phyloP scores from a whole-genome alignment of 2,113 vertebrate species.

The Patagioenas fasciata region DNA sequence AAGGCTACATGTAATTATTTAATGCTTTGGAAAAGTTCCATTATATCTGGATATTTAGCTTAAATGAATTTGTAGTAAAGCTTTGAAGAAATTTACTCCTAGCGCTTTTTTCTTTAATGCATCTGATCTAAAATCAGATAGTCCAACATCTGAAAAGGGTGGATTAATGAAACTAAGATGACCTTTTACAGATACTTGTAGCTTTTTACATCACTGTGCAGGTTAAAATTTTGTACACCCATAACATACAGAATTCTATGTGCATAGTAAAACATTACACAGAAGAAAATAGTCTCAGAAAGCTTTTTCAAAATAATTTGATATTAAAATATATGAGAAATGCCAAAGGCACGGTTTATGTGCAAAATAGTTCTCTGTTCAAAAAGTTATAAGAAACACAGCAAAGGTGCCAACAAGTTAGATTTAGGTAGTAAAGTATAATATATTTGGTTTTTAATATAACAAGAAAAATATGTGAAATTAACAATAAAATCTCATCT shows the following conservation, averaged over 20 bases:
- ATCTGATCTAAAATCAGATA: neutral
- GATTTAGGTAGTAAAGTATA: neutral
- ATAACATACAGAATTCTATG: neutral
- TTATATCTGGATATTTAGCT: neutral
- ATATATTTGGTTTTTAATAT: neutral
- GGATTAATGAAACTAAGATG: neutral
- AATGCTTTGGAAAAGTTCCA: neutral
- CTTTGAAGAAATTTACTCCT: neutral
- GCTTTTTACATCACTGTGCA: neutral
- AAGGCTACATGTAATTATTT: conserved; percentile 5
- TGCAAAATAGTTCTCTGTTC: neutral
- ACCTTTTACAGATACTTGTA: neutral
- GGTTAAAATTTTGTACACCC: neutral
- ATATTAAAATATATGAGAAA: neutral
- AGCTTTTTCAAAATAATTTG: neutral
- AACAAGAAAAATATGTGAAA: neutral
- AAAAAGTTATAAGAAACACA: neutral
- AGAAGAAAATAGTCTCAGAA: neutral
- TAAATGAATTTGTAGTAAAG: neutral
- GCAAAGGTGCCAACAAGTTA: neutral
- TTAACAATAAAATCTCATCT: neutral
- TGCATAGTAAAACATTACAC: neutral
- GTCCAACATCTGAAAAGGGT: neutral
- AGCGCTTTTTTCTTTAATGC: neutral
- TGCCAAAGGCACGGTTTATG: rapidly evolving